These are phyloP conservation scores for Cyrtodaria siliqua DNA, from an alignment of 2,888 invertebrate genomes.

Conservation along the genomic window DNA sequence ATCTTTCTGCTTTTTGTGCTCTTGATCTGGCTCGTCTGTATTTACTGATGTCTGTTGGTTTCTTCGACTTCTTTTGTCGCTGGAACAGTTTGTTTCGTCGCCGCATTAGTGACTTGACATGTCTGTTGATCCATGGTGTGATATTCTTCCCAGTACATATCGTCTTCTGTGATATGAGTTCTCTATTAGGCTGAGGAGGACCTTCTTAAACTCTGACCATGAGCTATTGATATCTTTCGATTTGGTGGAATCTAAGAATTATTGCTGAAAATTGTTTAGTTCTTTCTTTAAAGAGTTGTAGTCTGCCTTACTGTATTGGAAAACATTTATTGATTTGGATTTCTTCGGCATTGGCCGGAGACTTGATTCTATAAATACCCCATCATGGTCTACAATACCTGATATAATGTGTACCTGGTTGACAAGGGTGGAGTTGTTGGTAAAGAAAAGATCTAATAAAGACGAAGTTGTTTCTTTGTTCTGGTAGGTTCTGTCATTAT, in stretches of 20 bases:
- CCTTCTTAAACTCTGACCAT: too few species aligned
- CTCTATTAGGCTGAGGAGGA: too few species aligned
- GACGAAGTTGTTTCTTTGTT: conserved; percentile 15
- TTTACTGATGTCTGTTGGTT: background rate
- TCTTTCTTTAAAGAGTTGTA: too few species aligned
- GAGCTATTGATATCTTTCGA: too few species aligned
- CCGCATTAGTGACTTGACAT: background rate
- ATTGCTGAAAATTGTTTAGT: too few species aligned
- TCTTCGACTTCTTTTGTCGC: conserved; percentile 1
- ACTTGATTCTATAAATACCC: too few species aligned
- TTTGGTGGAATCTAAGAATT: too few species aligned
- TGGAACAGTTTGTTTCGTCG: conserved; percentile 8
- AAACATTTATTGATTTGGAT: too few species aligned
- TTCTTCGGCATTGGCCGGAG: too few species aligned
- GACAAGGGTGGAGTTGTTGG: conserved; percentile 25
- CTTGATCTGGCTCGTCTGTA: conserved; percentile 1
- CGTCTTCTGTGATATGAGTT: background rate
- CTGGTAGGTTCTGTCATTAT: conserved; percentile 8
- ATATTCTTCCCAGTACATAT: background rate
- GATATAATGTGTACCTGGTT: conserved; percentile 26
- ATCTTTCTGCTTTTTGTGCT: conserved; percentile 5
- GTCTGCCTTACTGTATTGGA: too few species aligned
- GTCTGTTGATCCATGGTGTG: conserved; percentile 7
- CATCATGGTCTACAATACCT: conserved; percentile 26
- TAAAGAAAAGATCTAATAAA: conserved; percentile 21